phyloP scores from a whole-genome alignment of 2,888 invertebrate genomes.

The Cataglyphis albicans region DNA sequence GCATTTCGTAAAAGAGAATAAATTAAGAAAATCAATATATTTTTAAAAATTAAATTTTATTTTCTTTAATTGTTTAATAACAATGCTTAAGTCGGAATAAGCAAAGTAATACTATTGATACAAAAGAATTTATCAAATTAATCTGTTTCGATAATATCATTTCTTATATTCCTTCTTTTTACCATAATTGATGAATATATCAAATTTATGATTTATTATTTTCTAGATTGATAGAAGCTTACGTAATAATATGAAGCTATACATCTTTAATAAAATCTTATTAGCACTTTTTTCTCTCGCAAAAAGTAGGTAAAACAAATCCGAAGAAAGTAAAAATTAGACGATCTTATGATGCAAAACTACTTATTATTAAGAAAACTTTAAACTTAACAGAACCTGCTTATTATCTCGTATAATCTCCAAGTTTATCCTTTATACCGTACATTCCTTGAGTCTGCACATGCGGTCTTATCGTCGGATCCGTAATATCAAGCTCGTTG shows the following conservation, averaged over 20 bases:
- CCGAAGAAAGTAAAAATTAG: neutral
- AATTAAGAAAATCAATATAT: neutral
- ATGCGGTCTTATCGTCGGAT: constrained; percentile 29
- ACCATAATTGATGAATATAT: neutral
- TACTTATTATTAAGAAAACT: neutral
- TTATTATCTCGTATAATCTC: constrained; percentile 9
- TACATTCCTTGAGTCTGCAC: constrained; percentile 22
- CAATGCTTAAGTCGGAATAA: neutral
- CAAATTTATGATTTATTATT: neutral
- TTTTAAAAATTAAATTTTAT: neutral
- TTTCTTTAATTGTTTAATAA: neutral
- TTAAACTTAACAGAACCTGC: neutral
- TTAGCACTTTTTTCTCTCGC: neutral
- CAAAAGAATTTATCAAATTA: neutral
- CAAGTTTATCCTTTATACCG: neutral
- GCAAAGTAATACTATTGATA: neutral
- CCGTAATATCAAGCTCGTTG: constrained; percentile 40
- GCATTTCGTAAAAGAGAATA: neutral
- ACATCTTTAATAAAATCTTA: neutral
- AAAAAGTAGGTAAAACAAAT: neutral
- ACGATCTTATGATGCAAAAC: neutral
- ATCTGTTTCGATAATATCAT: neutral
- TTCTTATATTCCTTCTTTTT: neutral
- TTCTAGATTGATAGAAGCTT: neutral
- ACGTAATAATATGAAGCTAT: neutral